A percentile compares a stretch with the other conserved stretches of the same genome.
Conservation (phyloP, 1,140 invertebrate genomes). For the Drosophila sturtevanti region DNA sequence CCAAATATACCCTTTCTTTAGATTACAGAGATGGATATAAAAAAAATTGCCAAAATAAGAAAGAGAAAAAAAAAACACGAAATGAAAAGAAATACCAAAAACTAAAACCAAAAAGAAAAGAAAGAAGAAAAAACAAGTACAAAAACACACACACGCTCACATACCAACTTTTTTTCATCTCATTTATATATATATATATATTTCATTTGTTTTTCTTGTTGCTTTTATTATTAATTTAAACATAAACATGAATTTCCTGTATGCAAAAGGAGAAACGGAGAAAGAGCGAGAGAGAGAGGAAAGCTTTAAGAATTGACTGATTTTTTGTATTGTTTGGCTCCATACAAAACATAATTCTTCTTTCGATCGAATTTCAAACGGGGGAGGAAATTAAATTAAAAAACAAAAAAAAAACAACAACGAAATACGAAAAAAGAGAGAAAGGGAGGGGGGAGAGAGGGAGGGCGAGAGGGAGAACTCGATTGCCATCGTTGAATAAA, state of each 20-base stretch:
- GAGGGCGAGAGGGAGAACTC: too few species aligned
- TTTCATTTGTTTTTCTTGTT: constrained; percentile 23
- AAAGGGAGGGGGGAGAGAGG: too few species aligned
- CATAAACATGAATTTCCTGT: constrained; percentile 82
- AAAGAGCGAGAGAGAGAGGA: not conserved
- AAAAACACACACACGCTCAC: not conserved
- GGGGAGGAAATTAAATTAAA: constrained; percentile 21
- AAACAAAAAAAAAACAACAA: constrained; percentile 18
- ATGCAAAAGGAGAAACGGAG: constrained; percentile 54
- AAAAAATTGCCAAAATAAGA: not conserved
- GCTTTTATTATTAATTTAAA: constrained; percentile 76
- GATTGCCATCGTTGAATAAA: constrained; percentile 14
- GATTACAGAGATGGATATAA: too few species aligned
- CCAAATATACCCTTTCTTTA: not conserved
- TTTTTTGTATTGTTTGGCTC: constrained; percentile 41
- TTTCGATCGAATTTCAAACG: constrained; percentile 76
- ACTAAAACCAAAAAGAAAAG: not conserved
- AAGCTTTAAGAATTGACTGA: constrained; percentile 55
- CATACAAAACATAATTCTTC: constrained; percentile 41
- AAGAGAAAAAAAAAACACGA: not conserved
- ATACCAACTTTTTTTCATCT: not conserved
- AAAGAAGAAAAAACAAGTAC: constrained; percentile 9
- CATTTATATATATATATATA: constrained; percentile 16
- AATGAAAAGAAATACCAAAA: not conserved
- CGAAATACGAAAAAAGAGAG: too few species aligned